Base-by-base conservation (phyloP, 2,888 invertebrate genomes). In the Hermaeophaga mercurialis region DNA sequence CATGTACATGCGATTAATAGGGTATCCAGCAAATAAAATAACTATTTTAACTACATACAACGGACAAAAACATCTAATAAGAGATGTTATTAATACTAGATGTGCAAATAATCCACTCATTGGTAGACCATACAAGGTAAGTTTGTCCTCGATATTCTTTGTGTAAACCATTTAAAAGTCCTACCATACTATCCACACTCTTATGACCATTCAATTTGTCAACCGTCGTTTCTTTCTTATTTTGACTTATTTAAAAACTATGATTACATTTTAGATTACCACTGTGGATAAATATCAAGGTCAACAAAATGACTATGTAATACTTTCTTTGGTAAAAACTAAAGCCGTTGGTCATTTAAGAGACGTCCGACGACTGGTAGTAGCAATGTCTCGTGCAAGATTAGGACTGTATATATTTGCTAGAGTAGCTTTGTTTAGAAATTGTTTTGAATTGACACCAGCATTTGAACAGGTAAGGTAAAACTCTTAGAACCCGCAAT, bases 241-340 rank as follows among this genome's bases (percentile, higher is more conserved):
- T n/a, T 3, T 44, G 9, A 12, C 22, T 19, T 14, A 44, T n/a
- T 11, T 1, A 44, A 15, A 43, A 24, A 50, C 8, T 41, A n/a
- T n/a, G n/a, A n/a, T 28, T 39, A n/a, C 41, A 46, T 65, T 64
- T 5, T 65, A 86, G 86, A 87, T 93, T 18, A 91, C 93, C 0
- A 99, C 99, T 0, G 99, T 99, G 12, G 99, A 99, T 80, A 97
- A 98, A 75, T 99, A 96, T 78, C 99, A 99, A 75, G 99, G 99
- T 54, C 99, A 99, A 74, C 99, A 99, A 79, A 99, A 99, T 78
- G 99, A 99, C 79, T 96, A 94, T 72, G 96, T 99, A 58, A 82
- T 99, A 11, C 83, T 99, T 44, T 99, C 98, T 0, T 80, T 99
- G 41, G 99, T 99, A 15, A 85, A 97, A 61, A 98, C 98, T 0